phyloP scores from a whole-genome alignment of 2,888 invertebrate genomes.

The Stenurella melanura region DNA sequence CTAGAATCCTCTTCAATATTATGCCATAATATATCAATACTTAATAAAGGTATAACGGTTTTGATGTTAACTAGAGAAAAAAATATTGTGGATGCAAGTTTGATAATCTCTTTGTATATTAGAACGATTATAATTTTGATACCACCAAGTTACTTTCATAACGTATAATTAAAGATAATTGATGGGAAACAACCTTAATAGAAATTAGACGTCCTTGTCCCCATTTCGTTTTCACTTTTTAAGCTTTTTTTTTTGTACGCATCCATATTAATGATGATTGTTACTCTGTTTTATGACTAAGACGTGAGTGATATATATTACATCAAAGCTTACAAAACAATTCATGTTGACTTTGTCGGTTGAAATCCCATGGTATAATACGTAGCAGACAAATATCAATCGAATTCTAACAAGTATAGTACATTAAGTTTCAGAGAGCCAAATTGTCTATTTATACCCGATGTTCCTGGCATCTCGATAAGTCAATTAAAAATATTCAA shows the following conservation, averaged over 20 bases:
- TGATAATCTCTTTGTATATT: constrained; percentile 9
- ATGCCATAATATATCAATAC: too few species aligned
- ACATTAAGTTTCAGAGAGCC: too few species aligned
- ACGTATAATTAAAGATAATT: constrained; percentile 18
- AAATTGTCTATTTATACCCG: too few species aligned
- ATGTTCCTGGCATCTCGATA: too few species aligned
- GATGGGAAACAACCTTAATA: constrained; percentile 15
- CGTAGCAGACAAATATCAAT: too few species aligned
- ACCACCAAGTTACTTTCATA: background rate
- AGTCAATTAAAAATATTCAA: too few species aligned
- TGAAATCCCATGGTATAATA: background rate
- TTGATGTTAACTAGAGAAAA: too few species aligned
- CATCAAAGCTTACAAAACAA: background rate
- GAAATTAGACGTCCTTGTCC: constrained; percentile 22
- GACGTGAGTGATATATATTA: background rate
- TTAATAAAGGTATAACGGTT: too few species aligned
- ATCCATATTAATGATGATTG: background rate
- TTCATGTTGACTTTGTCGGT: background rate
- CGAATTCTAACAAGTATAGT: too few species aligned
- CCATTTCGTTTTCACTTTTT: constrained; percentile 26
- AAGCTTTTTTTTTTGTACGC: background rate
- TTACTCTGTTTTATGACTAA: constrained; percentile 3
- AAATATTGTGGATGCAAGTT: background rate
- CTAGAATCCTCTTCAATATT: too few species aligned
- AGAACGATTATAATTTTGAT: constrained; percentile 13